Conservation (phyloP, 2,888 invertebrate genomes). For the Trissolcus japonicus region DNA sequence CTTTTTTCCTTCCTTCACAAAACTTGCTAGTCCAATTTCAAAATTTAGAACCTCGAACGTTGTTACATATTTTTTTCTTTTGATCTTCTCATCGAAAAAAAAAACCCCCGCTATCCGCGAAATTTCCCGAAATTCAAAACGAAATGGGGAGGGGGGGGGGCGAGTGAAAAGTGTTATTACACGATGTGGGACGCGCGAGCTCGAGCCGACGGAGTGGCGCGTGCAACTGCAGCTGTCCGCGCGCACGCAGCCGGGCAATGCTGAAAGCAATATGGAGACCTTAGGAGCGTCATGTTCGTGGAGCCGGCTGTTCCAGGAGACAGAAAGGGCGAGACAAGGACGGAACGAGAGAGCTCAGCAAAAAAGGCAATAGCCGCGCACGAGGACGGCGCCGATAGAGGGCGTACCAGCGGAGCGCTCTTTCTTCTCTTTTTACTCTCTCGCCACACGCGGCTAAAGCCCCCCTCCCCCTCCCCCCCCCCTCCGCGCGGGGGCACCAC, state of each 20-base stretch:
- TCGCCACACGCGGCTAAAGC: conserved; percentile 26
- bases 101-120: no score
- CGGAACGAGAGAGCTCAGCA: conserved; percentile 12
- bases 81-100: no score
- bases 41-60: no score
- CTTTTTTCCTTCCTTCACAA: no score
- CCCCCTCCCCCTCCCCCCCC: conserved; percentile 34
- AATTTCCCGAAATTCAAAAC: no score
- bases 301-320: conserved; percentile 62
- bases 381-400: conserved; percentile 26
- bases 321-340: conserved; percentile 25
- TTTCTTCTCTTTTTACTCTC: conserved; percentile 11
- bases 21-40: no score
- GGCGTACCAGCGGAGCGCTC: conserved; percentile 22
- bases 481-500: conserved; percentile 13
- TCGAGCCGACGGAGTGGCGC: conserved; percentile 14
- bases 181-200: conserved; percentile 9
- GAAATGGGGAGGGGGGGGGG: no score
- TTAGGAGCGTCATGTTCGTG: conserved; percentile 62
- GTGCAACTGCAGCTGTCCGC: conserved; percentile 70
- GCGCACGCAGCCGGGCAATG: conserved; percentile 71
- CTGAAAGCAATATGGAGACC: conserved; percentile 71
- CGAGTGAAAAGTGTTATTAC: neutral
- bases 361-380: conserved; percentile 13
- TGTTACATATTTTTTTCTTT: no score